Evolutionary conservation across 2,797 vertebrate genomes (phyloP), one percentile per base, ranked within the genome.

Genomic region (Austrolebias charrua): DNA sequence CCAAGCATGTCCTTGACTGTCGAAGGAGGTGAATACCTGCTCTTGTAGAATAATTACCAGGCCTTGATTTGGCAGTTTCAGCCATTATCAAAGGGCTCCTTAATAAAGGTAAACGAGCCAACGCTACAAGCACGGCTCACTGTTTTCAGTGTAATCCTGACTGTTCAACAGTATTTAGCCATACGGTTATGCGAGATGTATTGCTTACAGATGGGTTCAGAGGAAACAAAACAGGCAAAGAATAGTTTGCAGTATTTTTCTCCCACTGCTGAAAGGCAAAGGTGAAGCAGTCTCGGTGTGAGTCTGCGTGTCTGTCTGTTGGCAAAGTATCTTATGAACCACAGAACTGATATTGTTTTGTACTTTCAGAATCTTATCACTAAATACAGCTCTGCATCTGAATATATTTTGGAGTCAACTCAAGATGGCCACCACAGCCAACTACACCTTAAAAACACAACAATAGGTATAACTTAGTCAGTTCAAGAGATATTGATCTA

Each of bases 1-100:
- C 65, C 33, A 33, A 63, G 73, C 42, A 18, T 42, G 77, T 83
- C 87, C 84, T 90, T 89, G 85, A 80, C 33, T 67, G 74, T 69
- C 55, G 55, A 68, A 70, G 24, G 71, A 82, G 66, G 78, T 55
- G 74, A 81, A 73, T 67, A 86, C 77, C 74, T 84, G 77, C 71
- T 48, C 63, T 67, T 38, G 11, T 76, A 50, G 69, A 81, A 84
- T 81, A 82, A 78, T 71, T 73, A 70, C 62, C 56, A 48, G 63
- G 28, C 73, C 63, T 69, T 75, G 20, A 61, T 77, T 60, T 78
- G 86, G 54, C 84, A 69, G 69, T 35, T 69, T 15, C 28, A 49
- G 29, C 59, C 24, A 12, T 82, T 86, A 85, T 89, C 80, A 86
- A 82, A 84, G 80, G 50, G 52, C 67, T 24, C 45, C 60, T 45